phyloP scores from a whole-genome alignment of 2,113 vertebrate species.

The Ramphastos sulfuratus region DNA sequence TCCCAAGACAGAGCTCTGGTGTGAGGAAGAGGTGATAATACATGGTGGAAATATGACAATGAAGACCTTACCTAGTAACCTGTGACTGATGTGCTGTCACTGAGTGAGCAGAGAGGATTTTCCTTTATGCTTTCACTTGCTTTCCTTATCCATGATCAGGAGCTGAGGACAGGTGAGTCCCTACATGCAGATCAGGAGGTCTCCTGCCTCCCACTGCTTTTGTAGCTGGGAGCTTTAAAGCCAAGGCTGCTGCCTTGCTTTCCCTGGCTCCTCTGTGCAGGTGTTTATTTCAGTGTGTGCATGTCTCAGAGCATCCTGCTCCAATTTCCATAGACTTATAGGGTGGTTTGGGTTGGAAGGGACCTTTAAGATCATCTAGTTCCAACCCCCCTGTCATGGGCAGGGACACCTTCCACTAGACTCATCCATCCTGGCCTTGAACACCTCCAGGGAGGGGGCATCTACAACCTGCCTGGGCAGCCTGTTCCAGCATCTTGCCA shows the following conservation, averaged over 20 bases:
- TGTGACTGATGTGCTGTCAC: slow-evolving; percentile 63
- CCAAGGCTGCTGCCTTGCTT: neutral
- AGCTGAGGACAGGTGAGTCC: neutral
- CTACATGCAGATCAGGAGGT: neutral
- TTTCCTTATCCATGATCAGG: neutral
- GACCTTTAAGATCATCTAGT: too few relatives aligned
- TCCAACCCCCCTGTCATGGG: too few relatives aligned
- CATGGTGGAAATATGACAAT: slow-evolving; percentile 68
- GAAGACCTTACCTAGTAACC: slow-evolving; percentile 76
- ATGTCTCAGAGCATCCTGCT: neutral
- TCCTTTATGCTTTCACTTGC: neutral
- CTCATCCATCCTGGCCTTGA: too few relatives aligned
- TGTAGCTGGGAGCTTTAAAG: neutral
- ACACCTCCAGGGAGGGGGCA: too few relatives aligned
- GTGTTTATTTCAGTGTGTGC: accelerated
- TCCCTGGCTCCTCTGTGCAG: neutral
- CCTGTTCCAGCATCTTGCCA: too few relatives aligned
- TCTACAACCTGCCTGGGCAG: too few relatives aligned
- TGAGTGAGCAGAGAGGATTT: slow-evolving; percentile 22
- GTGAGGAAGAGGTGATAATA: slow-evolving; percentile 74
- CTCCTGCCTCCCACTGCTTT: neutral
- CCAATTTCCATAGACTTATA: accelerated
- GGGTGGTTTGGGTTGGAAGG: too few relatives aligned
- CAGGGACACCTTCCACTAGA: too few relatives aligned
- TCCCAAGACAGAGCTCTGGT: slow-evolving; percentile 74